Evolutionary conservation across 2,888 invertebrate genomes (phyloP), one percentile per base, ranked within the genome.

Genomic region (Drosophila rubida): DNA sequence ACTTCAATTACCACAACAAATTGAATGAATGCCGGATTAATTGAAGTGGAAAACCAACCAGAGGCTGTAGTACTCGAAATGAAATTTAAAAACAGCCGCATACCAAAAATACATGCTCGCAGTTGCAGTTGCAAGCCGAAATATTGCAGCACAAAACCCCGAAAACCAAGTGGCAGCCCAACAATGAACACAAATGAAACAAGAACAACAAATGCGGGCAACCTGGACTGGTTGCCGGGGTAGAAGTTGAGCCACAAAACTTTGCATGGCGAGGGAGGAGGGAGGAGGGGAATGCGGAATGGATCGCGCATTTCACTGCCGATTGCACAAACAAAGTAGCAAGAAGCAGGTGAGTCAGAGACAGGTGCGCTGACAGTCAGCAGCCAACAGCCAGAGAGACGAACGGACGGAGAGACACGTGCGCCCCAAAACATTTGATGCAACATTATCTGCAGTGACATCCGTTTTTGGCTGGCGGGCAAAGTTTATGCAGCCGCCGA

Each of bases 371-470:
- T 72, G 78, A 67, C 73, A 72, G 55, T 45, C 48, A 41, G 13
- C 35, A 37, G 32, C 32, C 25, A 54, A 22, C 41, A 46, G 35
- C 8, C 58, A 32, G 60, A 32, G n/a, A n/a, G 32, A 32, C 32
- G n/a, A n/a, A 32, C 32, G 8, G 14, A 11, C n/a, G n/a, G 25
- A 11, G 27, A 65, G 59, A 69, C 80, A 73, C 69, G 80, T 69
- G 80, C 69, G 45, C 41, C 51, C 53, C 55, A 59, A 65, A 78
- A 71, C 72, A 81, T 81, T 84, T 81, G 78, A 81, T 82, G 72
- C 66, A 78, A 70, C 82, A 65, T 69, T 81, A 73, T 70, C 79
- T 84, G 81, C 79, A 81, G 68, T 69, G 72, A 80, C 84, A 80
- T 80, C 69, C 78, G 78, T 44, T 69, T 71, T 77, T 65, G 63